These are phyloP conservation scores for Amblyjoppa fuscipennis DNA, from an alignment of 2,888 invertebrate species.

Conservation along the genomic window DNA sequence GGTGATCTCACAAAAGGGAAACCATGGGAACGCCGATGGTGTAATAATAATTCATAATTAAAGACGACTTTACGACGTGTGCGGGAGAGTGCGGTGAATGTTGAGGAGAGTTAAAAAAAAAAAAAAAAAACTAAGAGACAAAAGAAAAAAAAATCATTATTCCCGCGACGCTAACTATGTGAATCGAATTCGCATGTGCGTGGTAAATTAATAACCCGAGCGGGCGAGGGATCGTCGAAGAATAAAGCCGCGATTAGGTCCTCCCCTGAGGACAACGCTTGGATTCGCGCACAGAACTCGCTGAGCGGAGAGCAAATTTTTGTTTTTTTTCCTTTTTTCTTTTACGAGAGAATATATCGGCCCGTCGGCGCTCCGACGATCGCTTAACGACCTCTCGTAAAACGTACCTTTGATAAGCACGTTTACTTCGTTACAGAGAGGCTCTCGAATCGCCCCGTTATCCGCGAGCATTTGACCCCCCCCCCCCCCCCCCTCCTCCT, in stretches of 20 bases:
- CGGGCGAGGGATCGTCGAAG: not conserved
- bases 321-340: not conserved
- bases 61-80: conserved; percentile 68
- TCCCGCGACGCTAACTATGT: conserved; percentile 70
- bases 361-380: conserved; percentile 38
- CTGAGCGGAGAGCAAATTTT: not conserved
- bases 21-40: conserved; percentile 74
- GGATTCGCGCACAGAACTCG: not conserved
- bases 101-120: not conserved
- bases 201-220: not conserved
- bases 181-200: conserved; percentile 68
- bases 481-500: not conserved
- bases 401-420: conserved; percentile 61
- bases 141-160: not conserved
- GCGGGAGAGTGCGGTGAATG: not conserved
- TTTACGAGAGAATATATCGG: conserved; percentile 15
- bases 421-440: conserved; percentile 26
- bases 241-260: not conserved
- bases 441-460: conserved; percentile 23
- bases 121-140: not conserved
- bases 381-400: conserved; percentile 63
- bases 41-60: conserved; percentile 80
- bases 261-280: not conserved
- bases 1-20: conserved; percentile 77
- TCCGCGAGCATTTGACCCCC: not conserved